Base-by-base conservation (phyloP, 2,113 vertebrate species). In the Condylura cristata region DNA sequence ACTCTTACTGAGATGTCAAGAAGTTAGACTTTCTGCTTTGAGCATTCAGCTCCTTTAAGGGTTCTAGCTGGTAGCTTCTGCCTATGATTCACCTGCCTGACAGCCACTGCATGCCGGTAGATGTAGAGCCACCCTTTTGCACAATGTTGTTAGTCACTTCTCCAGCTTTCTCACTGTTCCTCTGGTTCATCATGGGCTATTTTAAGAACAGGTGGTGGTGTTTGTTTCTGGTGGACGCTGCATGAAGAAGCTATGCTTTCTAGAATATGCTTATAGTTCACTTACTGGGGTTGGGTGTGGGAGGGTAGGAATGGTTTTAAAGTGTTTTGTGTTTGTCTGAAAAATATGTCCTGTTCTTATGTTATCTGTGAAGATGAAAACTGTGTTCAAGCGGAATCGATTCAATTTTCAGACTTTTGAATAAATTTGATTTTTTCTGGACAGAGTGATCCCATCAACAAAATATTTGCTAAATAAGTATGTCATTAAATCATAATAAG, bases 101-200 rank as follows among this genome's bases (percentile, higher is more conserved):
- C 90, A 68, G 44, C 96, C 97, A 96, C 96, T 28, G 98, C 99
- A 99, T 98, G 99, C 97, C 0, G 46, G 96, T 98, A 98, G 98
- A 34, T 90, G 80, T 96, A 98, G 97, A 93, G 58, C 96, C 48
- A 83, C 82, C 78, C 91, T 86, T 56, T 83, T 82, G 96, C 95
- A 78, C 87, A 96, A 56, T 17, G 78, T 96, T 34, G 85, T 51
- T 79, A 96, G 89, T 95, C 32, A 13, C 95, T 41, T 93, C 94
- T 97, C 90, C 97, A 91, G 95, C 89, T 90, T 61, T 93, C 80
- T 96, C 92, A 74, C 92, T 61, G 39, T 88, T 86, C 78, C 89
- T 86, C 44, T 95, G 95, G 92, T 95, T 95, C 63, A 30, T 66
- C 88, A 34, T 94, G 79, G n/a, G 91, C 93, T 97, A 56, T 83